Conservation (phyloP, 2,888 invertebrate genomes). For the Sarcophaga subvicina region DNA sequence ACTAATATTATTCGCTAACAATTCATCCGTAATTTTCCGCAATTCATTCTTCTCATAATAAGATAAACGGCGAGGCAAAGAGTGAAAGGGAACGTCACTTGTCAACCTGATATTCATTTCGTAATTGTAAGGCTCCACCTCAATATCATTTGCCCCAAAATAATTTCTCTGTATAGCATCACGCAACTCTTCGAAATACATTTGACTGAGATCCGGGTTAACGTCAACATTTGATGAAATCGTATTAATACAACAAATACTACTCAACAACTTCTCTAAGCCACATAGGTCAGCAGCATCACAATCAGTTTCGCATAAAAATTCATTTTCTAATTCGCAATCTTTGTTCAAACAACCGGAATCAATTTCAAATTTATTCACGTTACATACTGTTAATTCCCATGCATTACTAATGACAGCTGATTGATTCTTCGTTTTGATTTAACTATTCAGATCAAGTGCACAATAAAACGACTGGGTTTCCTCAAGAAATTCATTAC, state of each 20-base stretch:
- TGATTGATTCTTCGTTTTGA: conserved; percentile 21
- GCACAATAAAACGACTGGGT: conserved; percentile 18
- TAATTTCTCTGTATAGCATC: background rate
- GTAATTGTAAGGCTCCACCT: background rate
- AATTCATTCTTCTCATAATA: background rate
- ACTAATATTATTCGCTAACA: background rate
- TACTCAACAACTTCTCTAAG: background rate
- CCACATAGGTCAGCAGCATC: background rate
- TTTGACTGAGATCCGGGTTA: background rate
- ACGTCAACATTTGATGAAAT: background rate
- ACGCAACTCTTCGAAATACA: background rate
- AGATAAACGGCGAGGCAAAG: background rate
- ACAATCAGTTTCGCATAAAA: conserved; percentile 8
- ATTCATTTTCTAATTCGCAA: background rate
- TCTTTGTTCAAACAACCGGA: background rate
- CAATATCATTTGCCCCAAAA: background rate
- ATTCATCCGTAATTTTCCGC: conserved; percentile 1
- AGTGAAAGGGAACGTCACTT: too few relatives aligned
- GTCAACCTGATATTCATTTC: too few relatives aligned
- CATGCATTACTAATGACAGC: conserved; percentile 11
- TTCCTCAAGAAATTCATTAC: conserved; percentile 13
- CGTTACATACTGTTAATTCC: background rate
- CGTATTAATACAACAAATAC: background rate
- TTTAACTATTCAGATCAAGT: conserved; percentile 3
- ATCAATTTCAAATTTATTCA: background rate